Evolutionary conservation across 2,113 vertebrate species (phyloP).

Genomic region (Connochaetes taurinus): DNA sequence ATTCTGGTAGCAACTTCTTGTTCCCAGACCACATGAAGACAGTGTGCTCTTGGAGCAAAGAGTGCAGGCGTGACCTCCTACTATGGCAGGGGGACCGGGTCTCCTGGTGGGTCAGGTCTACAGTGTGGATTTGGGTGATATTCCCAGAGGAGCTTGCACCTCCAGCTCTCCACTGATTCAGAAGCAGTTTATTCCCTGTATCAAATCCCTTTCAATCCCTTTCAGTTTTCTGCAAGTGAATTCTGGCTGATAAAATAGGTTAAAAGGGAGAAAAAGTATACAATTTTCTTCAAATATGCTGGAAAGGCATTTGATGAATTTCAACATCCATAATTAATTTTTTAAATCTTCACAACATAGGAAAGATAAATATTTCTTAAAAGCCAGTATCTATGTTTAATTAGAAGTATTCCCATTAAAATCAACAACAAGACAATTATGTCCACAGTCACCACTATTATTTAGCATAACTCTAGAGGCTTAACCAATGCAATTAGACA

Average conservation of each 20-base stretch:
- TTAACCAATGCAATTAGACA: background rate
- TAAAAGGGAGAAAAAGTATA: background rate
- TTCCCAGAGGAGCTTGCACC: background rate
- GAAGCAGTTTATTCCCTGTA: background rate
- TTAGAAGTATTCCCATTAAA: background rate
- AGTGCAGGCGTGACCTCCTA: background rate
- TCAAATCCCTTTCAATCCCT: background rate
- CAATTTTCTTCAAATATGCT: constrained; percentile 2
- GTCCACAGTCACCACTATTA: background rate
- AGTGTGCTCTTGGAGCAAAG: background rate
- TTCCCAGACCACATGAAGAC: background rate
- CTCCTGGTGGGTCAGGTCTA: background rate
- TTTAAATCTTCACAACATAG: background rate
- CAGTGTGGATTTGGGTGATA: background rate
- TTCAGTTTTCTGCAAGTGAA: background rate
- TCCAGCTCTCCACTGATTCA: background rate
- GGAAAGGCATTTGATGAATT: background rate
- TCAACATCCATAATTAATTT: background rate
- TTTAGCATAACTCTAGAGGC: background rate
- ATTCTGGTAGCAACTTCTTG: background rate
- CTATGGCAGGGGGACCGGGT: background rate
- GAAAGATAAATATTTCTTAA: background rate
- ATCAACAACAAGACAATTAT: background rate
- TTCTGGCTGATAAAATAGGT: background rate
- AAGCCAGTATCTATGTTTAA: background rate